These are phyloP conservation scores for Willisornis vidua DNA, from an alignment of 2,113 vertebrate species.

Conservation along the genomic window DNA sequence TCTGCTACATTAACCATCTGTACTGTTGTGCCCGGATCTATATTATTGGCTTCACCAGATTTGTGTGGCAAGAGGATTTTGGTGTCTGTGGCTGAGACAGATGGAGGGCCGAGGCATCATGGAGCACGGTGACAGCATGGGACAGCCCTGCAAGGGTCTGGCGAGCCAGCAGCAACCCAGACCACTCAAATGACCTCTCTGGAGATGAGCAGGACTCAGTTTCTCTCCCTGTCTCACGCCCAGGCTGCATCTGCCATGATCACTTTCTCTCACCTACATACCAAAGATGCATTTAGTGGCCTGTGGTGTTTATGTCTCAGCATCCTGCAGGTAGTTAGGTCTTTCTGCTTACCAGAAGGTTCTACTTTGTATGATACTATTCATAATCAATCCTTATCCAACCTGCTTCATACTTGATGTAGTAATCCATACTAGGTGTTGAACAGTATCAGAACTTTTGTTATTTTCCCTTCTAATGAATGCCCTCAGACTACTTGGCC, in stretches of 20 bases:
- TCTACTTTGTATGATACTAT: background rate
- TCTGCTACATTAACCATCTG: background rate
- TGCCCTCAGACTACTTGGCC: background rate
- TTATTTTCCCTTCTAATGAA: background rate
- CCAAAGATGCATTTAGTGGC: background rate
- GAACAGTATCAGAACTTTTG: background rate
- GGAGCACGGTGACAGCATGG: accelerated
- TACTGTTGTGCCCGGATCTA: background rate
- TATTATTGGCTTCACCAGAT: background rate
- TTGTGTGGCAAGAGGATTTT: background rate
- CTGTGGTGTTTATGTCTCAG: background rate
- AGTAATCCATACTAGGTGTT: background rate
- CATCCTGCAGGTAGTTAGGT: background rate
- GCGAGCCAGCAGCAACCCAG: accelerated
- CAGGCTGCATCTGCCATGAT: background rate
- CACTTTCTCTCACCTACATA: background rate
- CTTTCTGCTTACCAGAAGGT: background rate
- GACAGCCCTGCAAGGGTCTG: background rate
- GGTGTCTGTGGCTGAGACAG: background rate
- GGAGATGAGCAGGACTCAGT: background rate
- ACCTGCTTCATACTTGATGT: background rate
- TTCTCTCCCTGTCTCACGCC: background rate
- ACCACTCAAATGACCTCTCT: accelerated
- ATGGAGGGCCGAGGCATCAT: accelerated
- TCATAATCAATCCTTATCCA: background rate